Evolutionary conservation across 2,888 invertebrate genomes (phyloP).

Genomic region (Lycophotia porphyrea): DNA sequence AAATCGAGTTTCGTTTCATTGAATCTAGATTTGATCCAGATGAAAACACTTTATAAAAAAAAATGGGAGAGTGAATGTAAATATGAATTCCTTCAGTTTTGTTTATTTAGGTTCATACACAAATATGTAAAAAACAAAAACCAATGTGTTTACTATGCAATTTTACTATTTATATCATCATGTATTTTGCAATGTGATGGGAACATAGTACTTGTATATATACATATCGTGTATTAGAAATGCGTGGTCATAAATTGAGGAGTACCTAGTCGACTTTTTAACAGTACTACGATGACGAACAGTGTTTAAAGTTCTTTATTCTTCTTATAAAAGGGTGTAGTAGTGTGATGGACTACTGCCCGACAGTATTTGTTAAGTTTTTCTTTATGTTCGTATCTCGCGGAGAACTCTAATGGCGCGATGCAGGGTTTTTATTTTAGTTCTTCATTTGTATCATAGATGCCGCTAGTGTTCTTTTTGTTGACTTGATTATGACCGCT

Average conservation of each 20-base stretch:
- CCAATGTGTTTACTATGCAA: not conserved
- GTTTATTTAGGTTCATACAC: not conserved
- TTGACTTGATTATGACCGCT: not conserved
- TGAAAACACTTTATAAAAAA: not conserved
- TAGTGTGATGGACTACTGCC: no score
- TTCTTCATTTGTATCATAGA: not conserved
- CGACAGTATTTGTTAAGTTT: no score
- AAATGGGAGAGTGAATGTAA: not conserved
- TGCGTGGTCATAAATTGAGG: no score
- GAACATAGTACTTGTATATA: no score
- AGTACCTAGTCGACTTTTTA: not conserved
- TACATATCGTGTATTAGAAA: not conserved
- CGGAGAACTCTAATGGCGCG: no score
- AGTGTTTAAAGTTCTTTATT: no score
- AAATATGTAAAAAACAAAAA: not conserved
- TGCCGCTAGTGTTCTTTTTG: not conserved
- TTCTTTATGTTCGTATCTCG: no score
- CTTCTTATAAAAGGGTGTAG: no score
- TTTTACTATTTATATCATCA: not conserved
- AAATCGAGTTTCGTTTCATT: not conserved
- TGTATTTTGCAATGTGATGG: not conserved
- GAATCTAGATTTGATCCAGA: not conserved
- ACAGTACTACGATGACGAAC: no score
- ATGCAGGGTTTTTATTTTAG: not conserved
- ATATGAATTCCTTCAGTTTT: not conserved